Percentiles rank a stretch among this genome's conserved stretches.
These are phyloP conservation scores for Aphidius gifuensis DNA, from an alignment of 1,140 invertebrate genomes.

Conservation along the genomic window DNA sequence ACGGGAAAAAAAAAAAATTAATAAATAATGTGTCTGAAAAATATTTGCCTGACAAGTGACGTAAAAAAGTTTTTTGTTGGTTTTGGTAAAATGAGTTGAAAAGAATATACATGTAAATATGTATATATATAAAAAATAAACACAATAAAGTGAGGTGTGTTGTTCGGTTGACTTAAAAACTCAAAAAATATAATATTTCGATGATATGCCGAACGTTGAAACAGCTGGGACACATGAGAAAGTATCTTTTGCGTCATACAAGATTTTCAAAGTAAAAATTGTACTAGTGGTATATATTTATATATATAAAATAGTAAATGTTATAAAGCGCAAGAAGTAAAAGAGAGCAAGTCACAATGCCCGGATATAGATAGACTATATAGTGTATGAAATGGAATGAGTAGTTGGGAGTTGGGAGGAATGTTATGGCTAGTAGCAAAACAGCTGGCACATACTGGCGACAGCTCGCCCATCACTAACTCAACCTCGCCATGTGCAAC, in stretches of 20 bases:
- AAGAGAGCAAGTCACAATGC: slow-evolving; percentile 11
- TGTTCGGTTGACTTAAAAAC: slow-evolving; percentile 23
- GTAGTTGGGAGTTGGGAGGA: slow-evolving; percentile 8
- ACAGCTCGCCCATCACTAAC: slow-evolving; percentile 53
- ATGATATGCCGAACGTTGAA: slow-evolving; percentile 51
- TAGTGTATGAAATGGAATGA: not conserved
- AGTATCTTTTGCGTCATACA: slow-evolving; percentile 39
- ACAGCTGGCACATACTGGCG: slow-evolving; percentile 53
- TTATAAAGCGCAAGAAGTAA: slow-evolving; percentile 7
- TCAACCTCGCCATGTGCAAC: slow-evolving; percentile 50
- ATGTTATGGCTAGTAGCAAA: slow-evolving; percentile 42
- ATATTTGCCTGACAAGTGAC: no score
- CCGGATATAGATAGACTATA: slow-evolving; percentile 8
- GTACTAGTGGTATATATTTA: slow-evolving; percentile 12
- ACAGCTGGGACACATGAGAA: slow-evolving; percentile 46
- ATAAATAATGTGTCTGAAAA: no score
- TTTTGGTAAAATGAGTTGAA: no score
- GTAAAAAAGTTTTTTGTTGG: no score
- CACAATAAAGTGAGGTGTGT: no score
- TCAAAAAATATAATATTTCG: slow-evolving; percentile 49
- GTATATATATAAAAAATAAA: no score
- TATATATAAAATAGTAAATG: slow-evolving; percentile 15
- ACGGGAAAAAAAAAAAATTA: no score
- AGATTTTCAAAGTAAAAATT: slow-evolving; percentile 49
- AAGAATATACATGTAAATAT: no score